Base-by-base conservation (phyloP, 1,140 invertebrate genomes). In the Calephelis virginiensis region DNA sequence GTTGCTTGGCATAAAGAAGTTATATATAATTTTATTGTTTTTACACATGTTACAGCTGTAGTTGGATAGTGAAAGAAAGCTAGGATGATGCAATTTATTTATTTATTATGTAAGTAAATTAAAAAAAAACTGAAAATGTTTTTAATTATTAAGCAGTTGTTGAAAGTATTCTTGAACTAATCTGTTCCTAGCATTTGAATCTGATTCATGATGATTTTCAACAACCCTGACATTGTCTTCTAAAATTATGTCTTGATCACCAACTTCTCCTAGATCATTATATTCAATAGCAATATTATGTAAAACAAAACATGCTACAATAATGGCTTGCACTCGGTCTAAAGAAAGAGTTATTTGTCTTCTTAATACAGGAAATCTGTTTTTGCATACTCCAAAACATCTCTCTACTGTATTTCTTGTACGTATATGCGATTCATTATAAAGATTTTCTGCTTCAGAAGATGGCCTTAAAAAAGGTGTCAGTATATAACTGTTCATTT, bases 391-490 rank as follows among this genome's bases (percentile, higher is more conserved):
- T 13, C 63, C 69, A 64, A 66, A 66, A 37, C 56, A 56, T 43
- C 64, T 67, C 45, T 71, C 63, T 10, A 68, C 59, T 61, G 66
- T 61, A 47, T 74, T 74, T 53, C 66, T 63, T 12, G 69, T 74
- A 4, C 11, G 12, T 43, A 70, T 66, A 38, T 71, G 64, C 10
- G 37, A 46, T 62, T 47, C 17, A 38, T 74, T 73, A 38, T 73
- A 70, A 14, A 14, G 5, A 63, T 70, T 49, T 61, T 68, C 63
- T n/a, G 28, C 40, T n/a, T 37, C 7, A n/a, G 49, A 48, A 63
- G 8, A 13, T 43, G 71, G 68, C 11, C 67, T 38, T 45, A 76
- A 67, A 64, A 78, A 70, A 17, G 82, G 83, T 11, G 79, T 79
- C 13, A 85, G 37, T 6, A 86, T 37, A 68, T 73, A 82, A 9